A percentile compares a stretch with the other conserved stretches of the same genome.
Evolutionary conservation across 1,140 invertebrate genomes (phyloP).

Genomic region (Panulirus ornatus): DNA sequence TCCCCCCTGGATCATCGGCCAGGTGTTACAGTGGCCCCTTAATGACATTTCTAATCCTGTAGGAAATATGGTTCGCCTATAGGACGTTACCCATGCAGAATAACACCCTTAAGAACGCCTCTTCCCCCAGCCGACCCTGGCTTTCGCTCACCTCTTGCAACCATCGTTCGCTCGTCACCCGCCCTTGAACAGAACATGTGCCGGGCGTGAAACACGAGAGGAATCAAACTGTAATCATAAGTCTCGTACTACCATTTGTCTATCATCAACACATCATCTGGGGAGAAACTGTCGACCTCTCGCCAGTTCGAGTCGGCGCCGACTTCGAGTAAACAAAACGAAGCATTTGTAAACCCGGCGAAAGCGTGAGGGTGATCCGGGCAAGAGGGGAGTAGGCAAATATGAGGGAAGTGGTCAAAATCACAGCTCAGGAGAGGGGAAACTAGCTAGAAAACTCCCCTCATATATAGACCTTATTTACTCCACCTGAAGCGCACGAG

Average conservation of each 20-base stretch:
- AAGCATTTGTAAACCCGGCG: conserved; percentile 9
- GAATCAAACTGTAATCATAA: background rate
- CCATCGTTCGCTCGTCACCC: background rate
- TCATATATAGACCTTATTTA: background rate
- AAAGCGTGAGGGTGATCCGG: background rate
- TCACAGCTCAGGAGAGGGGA: conserved; percentile 60
- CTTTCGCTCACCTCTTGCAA: background rate
- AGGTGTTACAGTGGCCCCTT: conserved; percentile 66
- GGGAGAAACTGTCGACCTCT: background rate
- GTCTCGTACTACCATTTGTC: background rate
- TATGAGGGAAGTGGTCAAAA: conserved; percentile 66
- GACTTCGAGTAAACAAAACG: too few species aligned
- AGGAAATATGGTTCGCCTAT: conserved; percentile 65
- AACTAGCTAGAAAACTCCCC: conserved; percentile 2
- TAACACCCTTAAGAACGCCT: conserved; percentile 52
- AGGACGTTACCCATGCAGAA: conserved; percentile 59
- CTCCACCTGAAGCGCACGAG: too few species aligned
- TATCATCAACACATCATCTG: background rate
- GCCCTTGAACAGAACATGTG: too few species aligned
- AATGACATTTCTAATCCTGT: conserved; percentile 71
- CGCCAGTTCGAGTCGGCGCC: too few species aligned
- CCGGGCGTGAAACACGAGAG: too few species aligned
- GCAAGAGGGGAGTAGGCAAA: conserved; percentile 48
- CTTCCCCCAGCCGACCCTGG: background rate
- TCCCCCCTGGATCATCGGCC: conserved; percentile 30